A percentile compares a stretch with the other conserved stretches of the same genome.
Conservation (phyloP, 2,113 vertebrate genomes). For the Neogobius melanostomus region DNA sequence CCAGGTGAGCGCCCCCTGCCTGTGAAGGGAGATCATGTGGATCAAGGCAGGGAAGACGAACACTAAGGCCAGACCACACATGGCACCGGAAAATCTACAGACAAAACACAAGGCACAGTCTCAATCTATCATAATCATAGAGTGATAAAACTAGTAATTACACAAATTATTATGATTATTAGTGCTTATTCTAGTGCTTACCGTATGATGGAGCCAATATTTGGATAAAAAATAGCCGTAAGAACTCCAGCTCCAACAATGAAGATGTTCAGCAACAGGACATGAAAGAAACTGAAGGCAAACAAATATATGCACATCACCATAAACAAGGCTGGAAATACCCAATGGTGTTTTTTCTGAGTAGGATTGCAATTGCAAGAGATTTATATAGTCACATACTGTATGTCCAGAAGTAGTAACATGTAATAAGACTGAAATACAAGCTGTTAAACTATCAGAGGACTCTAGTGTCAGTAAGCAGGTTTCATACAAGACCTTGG, state of each 20-base stretch:
- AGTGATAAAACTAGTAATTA: neutral
- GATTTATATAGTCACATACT: too few relatives aligned
- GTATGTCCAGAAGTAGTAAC: too few relatives aligned
- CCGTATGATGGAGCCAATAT: conserved; percentile 97
- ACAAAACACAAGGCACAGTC: conserved; percentile 15
- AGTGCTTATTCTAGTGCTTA: conserved; percentile 37
- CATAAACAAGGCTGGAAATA: too few relatives aligned
- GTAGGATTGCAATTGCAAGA: too few relatives aligned
- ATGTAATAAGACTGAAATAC: too few relatives aligned
- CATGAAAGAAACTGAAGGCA: conserved; percentile 81
- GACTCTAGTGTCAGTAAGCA: too few relatives aligned
- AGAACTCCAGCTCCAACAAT: conserved; percentile 86
- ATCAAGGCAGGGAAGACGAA: conserved; percentile 90
- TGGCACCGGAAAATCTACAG: conserved; percentile 90
- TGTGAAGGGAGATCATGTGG: conserved; percentile 83
- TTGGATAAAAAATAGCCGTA: conserved; percentile 91
- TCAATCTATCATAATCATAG: neutral
- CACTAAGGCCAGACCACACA: conserved; percentile 90
- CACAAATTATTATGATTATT: neutral
- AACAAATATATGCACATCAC: neutral
- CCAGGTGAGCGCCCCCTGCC: conserved; percentile 80
- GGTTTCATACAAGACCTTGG: too few relatives aligned
- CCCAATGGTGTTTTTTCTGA: too few relatives aligned
- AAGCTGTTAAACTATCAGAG: too few relatives aligned
- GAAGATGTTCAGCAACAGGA: conserved; percentile 83